Evolutionary conservation across 2,888 invertebrate genomes (phyloP), one percentile per base, ranked within the genome.

Genomic region (Drosophila rubida): DNA sequence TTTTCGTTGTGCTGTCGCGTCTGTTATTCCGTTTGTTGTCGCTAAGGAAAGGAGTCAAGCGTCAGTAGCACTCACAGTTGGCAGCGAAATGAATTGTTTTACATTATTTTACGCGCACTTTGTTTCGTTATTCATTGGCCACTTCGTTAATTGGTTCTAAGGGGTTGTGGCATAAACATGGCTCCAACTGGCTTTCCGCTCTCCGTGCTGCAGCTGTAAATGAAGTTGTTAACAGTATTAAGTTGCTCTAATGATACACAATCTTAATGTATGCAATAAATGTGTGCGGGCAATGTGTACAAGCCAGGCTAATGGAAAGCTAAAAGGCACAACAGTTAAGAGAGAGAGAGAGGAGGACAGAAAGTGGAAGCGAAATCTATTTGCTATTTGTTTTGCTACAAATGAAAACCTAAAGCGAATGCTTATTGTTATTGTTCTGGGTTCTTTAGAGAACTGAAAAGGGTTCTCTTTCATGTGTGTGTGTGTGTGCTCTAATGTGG

Each of bases 341-440:
- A 54, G 49, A 41, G 35, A 16, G 41, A 44, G 16, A 30, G 14
- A 8, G n/a, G 46, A 39, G 16, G 27, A 23, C 6, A 7, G 25
- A 25, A n/a, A n/a, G n/a, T n/a, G n/a, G 54, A 19, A 55, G 53
- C 50, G 19, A 66, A 58, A 51, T 59, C 48, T 50, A 62, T 59
- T 60, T 59, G 46, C 35, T 54, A 59, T 69, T 66, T 44, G 46
- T 58, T 66, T n/a, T 51, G 59, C 49, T 54, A 63, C 61, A 55
- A 59, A 55, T 68, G 53, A 60, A 65, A 73, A 58, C 39, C 54
- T 62, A 69, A 69, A 75, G 67, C 63, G 62, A 72, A 77, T 67
- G 62, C 54, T 51, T 37, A 61, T 60, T 68, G 54, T 65, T 67
- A 69, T 82, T 86, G 66, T 82, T 58, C 48, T 46, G 48, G 42